These are phyloP conservation scores for Drosophila subpulchrella DNA, from an alignment of 1,140 invertebrate species.

Conservation along the genomic window DNA sequence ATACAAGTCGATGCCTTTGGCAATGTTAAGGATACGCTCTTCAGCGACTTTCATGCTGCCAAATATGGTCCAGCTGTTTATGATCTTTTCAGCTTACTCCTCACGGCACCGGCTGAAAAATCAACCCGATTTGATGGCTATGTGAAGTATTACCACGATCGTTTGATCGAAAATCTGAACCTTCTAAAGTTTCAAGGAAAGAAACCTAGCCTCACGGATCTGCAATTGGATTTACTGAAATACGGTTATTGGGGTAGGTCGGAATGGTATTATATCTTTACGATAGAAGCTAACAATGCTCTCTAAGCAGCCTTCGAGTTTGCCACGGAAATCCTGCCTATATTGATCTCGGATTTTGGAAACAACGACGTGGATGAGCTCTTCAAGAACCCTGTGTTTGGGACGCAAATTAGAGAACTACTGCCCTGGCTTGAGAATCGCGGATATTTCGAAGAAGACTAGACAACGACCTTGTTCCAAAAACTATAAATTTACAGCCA, in stretches of 20 bases:
- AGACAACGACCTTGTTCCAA: background rate
- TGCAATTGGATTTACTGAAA: constrained; percentile 61
- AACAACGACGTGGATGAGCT: constrained; percentile 39
- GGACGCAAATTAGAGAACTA: constrained; percentile 40
- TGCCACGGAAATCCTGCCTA: constrained; percentile 53
- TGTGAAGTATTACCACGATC: constrained; percentile 51
- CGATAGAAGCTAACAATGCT: background rate
- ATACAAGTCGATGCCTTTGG: constrained; percentile 56
- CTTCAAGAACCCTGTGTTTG: constrained; percentile 35
- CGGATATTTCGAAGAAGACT: constrained; percentile 59
- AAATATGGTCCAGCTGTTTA: constrained; percentile 45
- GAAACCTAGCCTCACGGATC: constrained; percentile 60
- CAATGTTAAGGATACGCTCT: constrained; percentile 51
- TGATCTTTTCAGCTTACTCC: constrained; percentile 52
- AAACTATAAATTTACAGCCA: too few species aligned
- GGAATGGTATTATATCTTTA: background rate
- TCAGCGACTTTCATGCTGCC: constrained; percentile 45
- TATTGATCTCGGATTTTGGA: constrained; percentile 37
- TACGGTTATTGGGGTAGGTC: constrained; percentile 58
- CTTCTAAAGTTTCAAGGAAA: constrained; percentile 44
- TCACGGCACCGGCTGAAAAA: constrained; percentile 60
- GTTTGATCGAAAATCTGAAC: constrained; percentile 37
- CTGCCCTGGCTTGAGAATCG: constrained; percentile 72
- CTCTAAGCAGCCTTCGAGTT: constrained; percentile 39
- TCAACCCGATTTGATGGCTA: constrained; percentile 44